Percentiles rank a stretch among this genome's conserved stretches.
Conservation (phyloP, 2,888 invertebrate species). For the Elegia similella region DNA sequence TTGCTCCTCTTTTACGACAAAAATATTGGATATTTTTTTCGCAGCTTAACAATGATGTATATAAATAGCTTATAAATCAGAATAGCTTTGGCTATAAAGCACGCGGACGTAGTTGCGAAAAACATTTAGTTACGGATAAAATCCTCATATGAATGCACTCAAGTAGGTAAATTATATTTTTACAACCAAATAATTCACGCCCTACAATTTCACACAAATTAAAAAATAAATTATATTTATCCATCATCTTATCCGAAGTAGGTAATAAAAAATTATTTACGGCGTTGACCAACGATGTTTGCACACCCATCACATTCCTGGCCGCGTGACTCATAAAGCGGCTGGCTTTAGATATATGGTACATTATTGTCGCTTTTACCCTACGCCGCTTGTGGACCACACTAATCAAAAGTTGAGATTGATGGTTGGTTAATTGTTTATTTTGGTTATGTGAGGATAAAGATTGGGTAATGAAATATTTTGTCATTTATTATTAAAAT, state of each 20-base stretch:
- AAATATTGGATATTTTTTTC: too few relatives aligned
- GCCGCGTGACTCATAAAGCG: slow-evolving; percentile 8
- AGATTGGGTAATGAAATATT: neutral
- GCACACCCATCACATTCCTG: slow-evolving; percentile 13
- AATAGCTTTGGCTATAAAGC: too few relatives aligned
- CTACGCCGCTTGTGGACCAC: slow-evolving; percentile 1
- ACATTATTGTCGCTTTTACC: slow-evolving; percentile 12
- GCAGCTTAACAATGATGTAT: too few relatives aligned
- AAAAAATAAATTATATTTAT: slow-evolving; percentile 10
- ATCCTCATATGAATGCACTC: too few relatives aligned
- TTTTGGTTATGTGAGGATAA: neutral
- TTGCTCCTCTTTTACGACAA: too few relatives aligned
- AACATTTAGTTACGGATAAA: too few relatives aligned
- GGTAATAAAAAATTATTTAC: slow-evolving; percentile 10
- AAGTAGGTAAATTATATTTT: neutral
- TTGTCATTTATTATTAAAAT: too few relatives aligned
- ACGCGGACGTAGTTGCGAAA: too few relatives aligned
- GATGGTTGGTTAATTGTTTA: neutral
- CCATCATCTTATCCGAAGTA: neutral
- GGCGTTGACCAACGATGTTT: slow-evolving; percentile 4
- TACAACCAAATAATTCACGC: neutral
- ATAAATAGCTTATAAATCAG: too few relatives aligned
- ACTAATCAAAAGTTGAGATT: slow-evolving; percentile 6
- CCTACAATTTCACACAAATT: slow-evolving; percentile 9
- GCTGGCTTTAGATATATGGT: slow-evolving; percentile 6